phyloP scores from a whole-genome alignment of 2,888 invertebrate species.

The Morpho achilles region DNA sequence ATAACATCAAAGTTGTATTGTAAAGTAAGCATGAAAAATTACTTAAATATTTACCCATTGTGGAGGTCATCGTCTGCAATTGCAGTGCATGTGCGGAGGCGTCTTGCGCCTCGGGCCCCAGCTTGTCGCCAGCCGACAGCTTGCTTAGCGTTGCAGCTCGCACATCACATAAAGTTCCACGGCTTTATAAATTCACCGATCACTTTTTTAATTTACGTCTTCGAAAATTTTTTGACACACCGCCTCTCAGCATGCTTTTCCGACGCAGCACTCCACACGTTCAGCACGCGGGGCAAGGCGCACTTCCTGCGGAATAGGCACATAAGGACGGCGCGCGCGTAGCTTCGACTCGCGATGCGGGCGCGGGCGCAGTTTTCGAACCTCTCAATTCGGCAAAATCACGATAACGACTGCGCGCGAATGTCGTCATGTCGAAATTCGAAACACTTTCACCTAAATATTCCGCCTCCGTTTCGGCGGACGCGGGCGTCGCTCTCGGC shows the following conservation, averaged over 20 bases:
- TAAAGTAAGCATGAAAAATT: neutral
- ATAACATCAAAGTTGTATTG: too few relatives aligned
- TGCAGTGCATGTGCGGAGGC: slow-evolving; percentile 62
- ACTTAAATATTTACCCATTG: slow-evolving; percentile 64
- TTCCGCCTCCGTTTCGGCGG: slow-evolving; percentile 77
- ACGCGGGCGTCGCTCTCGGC: slow-evolving; percentile 78
- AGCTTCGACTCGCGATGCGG: slow-evolving; percentile 41
- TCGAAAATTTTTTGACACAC: slow-evolving; percentile 60
- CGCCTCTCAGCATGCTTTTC: slow-evolving; percentile 69
- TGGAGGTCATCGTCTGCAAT: slow-evolving; percentile 76
- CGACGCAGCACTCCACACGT: slow-evolving; percentile 53
- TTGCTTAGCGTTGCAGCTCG: slow-evolving; percentile 55
- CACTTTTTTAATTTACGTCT: slow-evolving; percentile 72
- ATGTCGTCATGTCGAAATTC: slow-evolving; percentile 80
- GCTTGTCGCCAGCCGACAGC: slow-evolving; percentile 68
- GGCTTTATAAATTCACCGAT: slow-evolving; percentile 55
- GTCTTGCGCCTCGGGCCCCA: slow-evolving; percentile 69
- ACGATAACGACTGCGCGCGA: slow-evolving; percentile 79
- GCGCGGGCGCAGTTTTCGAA: slow-evolving; percentile 57
- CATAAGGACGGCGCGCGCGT: slow-evolving; percentile 48
- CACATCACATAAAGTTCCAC: slow-evolving; percentile 67
- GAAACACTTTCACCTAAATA: slow-evolving; percentile 80
- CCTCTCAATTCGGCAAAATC: slow-evolving; percentile 79
- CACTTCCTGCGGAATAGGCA: slow-evolving; percentile 59
- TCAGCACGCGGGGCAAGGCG: slow-evolving; percentile 54